phyloP scores from a whole-genome alignment of 2,113 vertebrate species.

The Gnathonemus longibarbis region DNA sequence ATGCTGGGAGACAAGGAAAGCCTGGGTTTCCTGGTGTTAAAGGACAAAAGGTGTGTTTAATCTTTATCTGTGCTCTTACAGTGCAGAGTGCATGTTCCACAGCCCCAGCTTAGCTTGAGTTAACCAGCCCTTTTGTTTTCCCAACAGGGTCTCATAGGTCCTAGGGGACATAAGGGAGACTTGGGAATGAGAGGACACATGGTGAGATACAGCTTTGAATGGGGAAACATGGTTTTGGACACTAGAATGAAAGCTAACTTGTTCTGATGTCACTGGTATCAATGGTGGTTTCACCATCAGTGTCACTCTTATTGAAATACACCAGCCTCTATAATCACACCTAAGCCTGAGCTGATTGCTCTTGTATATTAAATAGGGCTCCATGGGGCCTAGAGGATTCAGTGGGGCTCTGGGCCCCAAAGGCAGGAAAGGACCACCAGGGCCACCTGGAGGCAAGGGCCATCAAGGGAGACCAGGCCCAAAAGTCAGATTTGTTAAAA shows the following conservation, averaged over 20 bases:
- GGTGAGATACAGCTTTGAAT: conserved; percentile 33
- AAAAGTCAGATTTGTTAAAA: conserved; percentile 39
- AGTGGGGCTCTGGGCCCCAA: conserved; percentile 44
- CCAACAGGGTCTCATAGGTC: conserved; percentile 40
- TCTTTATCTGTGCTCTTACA: conserved; percentile 15
- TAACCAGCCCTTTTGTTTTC: neutral
- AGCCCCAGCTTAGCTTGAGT: neutral
- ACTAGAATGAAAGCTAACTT: neutral
- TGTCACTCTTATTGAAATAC: neutral
- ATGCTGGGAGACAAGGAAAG: conserved; percentile 41
- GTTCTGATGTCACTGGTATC: neutral
- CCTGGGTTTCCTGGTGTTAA: conserved; percentile 39
- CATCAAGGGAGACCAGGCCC: conserved; percentile 46
- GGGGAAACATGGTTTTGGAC: neutral
- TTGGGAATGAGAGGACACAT: conserved; percentile 35
- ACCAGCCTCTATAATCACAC: neutral
- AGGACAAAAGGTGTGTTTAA: conserved; percentile 39
- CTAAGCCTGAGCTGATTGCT: neutral
- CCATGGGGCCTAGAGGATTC: conserved; percentile 41
- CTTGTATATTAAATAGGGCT: conserved; percentile 39
- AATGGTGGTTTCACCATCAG: neutral
- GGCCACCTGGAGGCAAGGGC: conserved; percentile 46
- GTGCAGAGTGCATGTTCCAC: neutral
- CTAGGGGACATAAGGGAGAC: conserved; percentile 48
- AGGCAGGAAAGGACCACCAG: conserved; percentile 48